Evolutionary conservation across 2,888 invertebrate species (phyloP).

Genomic region (Ophraella communa): DNA sequence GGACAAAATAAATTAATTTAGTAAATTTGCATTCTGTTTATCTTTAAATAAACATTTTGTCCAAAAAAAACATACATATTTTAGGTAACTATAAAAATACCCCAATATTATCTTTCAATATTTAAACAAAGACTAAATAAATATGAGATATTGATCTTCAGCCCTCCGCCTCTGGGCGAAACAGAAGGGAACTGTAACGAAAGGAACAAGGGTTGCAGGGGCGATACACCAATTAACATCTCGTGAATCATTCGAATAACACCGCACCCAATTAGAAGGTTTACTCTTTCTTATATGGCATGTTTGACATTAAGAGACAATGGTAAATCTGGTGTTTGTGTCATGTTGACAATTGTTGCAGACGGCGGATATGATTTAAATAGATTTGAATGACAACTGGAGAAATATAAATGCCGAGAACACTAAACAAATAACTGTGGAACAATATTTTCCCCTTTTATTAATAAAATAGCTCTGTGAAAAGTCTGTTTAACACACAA

Average conservation of each 20-base stretch:
- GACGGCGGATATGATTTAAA: background rate
- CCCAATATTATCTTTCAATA: background rate
- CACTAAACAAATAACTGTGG: too few species aligned
- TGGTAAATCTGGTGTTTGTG: background rate
- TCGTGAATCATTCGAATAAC: constrained; percentile 57
- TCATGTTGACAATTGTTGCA: background rate
- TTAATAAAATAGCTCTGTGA: too few species aligned
- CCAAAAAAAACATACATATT: too few species aligned
- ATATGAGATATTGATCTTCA: background rate
- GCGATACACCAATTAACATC: constrained; percentile 57
- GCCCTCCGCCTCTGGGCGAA: constrained; percentile 34
- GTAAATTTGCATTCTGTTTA: too few species aligned
- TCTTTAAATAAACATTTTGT: too few species aligned
- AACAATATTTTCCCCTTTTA: too few species aligned
- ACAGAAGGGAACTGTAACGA: constrained; percentile 37
- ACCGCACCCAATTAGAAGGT: constrained; percentile 56
- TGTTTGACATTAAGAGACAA: constrained; percentile 9
- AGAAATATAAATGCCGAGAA: too few species aligned
- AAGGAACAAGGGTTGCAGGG: constrained; percentile 42
- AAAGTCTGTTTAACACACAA: too few species aligned
- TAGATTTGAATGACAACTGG: background rate
- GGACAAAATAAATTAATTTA: too few species aligned
- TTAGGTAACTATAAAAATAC: too few species aligned
- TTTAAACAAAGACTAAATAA: background rate
- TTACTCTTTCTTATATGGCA: constrained; percentile 45